Evolutionary conservation across 2,888 invertebrate species (phyloP), one percentile per base, ranked within the genome.

Genomic region (Blastobasis lacticolella): DNA sequence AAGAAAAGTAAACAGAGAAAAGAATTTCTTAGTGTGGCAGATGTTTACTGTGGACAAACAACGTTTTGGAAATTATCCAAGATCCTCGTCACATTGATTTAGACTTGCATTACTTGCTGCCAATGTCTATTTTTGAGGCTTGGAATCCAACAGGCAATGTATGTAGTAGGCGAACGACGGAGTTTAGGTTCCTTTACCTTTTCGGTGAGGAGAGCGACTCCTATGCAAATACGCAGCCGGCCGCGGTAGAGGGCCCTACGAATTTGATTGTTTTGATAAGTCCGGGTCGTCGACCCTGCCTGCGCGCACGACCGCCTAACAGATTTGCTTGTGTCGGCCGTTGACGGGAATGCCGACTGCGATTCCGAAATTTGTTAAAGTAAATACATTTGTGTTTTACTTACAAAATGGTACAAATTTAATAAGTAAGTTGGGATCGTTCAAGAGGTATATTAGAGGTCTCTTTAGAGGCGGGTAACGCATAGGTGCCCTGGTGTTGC

Each of bases 231-330:
- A 75, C 60, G 62, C 51, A 60, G 53, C 56, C 52, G 54, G 46
- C 51, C 55, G 51, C 47, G 59, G 61, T 56, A 58, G 63, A 67
- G 73, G 74, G 74, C 73, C 72, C 69, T 69, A 78, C 71, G 69
- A 73, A 73, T 77, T 79, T 75, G 71, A 81, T 77, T 75, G 78
- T 76, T 23, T 23, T 79, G 79, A 81, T 81, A 83, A 83, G 71
- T 81, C 73, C 74, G 81, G 85, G 81, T 88, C 75, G 69, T 70
- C 63, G 79, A 79, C 75, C 80, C 73, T 76, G 71, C 67, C 75
- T 79, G 78, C 82, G 81, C 23, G 23, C 23, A 23, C 83, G 84
- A 81, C 79, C 76, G 68, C 64, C 67, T 71, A 64, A 64, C 66
- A 63, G 71, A 78, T 81, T 79, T 74, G 67, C 73, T 78, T 67